Base-by-base conservation (phyloP, 2,113 vertebrate species). In the Piprites chloris region DNA sequence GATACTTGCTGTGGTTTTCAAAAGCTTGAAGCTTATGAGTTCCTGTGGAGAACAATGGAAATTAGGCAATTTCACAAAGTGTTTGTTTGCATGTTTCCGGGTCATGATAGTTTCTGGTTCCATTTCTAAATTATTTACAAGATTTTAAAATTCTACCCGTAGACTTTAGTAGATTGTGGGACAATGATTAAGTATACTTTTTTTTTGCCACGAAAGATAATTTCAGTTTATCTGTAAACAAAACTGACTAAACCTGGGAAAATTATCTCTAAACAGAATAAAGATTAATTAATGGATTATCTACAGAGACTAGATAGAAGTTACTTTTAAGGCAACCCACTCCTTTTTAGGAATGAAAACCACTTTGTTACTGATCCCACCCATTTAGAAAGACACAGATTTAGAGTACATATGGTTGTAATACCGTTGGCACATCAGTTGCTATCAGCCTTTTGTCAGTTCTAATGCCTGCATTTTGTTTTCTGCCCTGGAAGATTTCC, bases 401-500 rank as follows among this genome's bases (percentile, higher is more conserved):
- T 73, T 24, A 71, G 39, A 72, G 32, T 22, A 72, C 35, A 89
- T 71, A 41, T 56, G 19, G 24, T 52, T 83, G 47, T 66, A 66
- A 76, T 66, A 52, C 15, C 46, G 63, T 39, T 83, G 74, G 44
- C 78, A 85, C 28, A 78, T 42, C 52, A 47, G 42, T 72, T 72
- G 35, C 27, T 59, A 75, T 42, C 49, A 85, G 58, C 22, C 41
- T 95, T 96, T 80, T 76, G 16, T 77, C 39, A 67, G 46, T 66
- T 95, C n/a, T 72, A 56, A 67, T 74, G 63, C 42, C 52, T 80
- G 68, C 15, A 11, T 68, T 96, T 96, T 87, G 61, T 91, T 95
- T 96, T 91, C 49, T 83, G 71, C 35, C 58, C 72, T 96, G 91
- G n/a, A 93, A 94, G 50, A 79, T 66, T 77, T 87, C 63, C 46